Base-by-base conservation (phyloP, 2,888 invertebrate species). In the Apodemia mormo region DNA sequence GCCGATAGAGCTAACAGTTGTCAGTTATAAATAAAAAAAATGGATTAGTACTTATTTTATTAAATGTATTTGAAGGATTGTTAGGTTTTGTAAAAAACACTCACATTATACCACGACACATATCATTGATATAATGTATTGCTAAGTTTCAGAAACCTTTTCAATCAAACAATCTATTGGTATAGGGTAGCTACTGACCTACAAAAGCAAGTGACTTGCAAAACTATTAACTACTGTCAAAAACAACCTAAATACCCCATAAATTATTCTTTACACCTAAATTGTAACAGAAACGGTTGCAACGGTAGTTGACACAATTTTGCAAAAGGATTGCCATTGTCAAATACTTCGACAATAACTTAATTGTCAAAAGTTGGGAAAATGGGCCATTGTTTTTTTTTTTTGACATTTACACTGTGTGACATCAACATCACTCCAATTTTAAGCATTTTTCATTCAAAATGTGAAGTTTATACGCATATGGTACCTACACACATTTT, bases 181-280 rank as follows among this genome's bases (percentile, higher is more conserved):
- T 76, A 79, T 79, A 83, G 82, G 82, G 80, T 72, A 74, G 75
- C 83, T 81, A 90, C 87, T 90, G 87, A 92, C 90, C 89, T 90
- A 90, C 90, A 92, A 91, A 89, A 79, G 81, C 82, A 69, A 80
- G 78, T 93, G 92, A 93, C 92, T 92, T 89, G 90, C 90, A 86
- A 83, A 88, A 87, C 79, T 75, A 75, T 78, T 74, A 72, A 72
- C 81, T 74, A 80, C 85, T 85, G 82, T 85, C 80, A 73, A 71
- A 80, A 90, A 89, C 92, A 90, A 91, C 90, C 91, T 86, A 82
- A 82, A 77, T 80, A 80, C 75, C 79, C 85, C 87, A 90, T 92
- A 92, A 89, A 91, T 90, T 88, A 87, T 80, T 76, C 76, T 75
- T 74, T 78, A 81, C 77, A 78, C 81, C 82, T 83, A 86, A 91